These are phyloP conservation scores for Pseudocheirus occidentalis DNA, from an alignment of 2,797 vertebrate genomes.

Conservation along the genomic window DNA sequence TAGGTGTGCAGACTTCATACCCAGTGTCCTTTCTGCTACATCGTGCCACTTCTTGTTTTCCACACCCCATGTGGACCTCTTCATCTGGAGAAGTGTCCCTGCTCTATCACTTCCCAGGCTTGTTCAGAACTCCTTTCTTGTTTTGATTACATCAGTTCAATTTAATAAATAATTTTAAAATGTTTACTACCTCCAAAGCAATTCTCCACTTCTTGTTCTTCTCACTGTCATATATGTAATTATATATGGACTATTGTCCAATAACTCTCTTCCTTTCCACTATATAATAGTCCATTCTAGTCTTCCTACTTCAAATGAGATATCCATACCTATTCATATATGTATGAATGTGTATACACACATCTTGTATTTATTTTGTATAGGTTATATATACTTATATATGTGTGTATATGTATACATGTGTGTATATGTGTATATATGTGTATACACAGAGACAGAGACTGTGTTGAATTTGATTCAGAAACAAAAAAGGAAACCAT, in stretches of 20 bases:
- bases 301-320: neutral
- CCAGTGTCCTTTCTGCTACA: neutral
- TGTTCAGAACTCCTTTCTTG: neutral
- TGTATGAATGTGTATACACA: neutral
- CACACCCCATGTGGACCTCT: neutral
- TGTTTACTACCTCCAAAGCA: neutral
- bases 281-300: neutral
- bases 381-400: neutral
- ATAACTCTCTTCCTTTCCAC: too few species aligned
- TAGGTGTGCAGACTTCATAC: neutral
- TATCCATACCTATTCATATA: neutral
- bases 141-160: neutral
- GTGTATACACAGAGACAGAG: too few species aligned
- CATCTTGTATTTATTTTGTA: neutral
- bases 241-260: neutral
- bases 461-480: neutral
- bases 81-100: neutral
- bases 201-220: neutral
- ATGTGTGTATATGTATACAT: too few species aligned
- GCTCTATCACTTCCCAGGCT: neutral
- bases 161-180: neutral
- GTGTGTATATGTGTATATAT: too few species aligned
- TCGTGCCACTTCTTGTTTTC: neutral
- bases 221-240: neutral
- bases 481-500: neutral